phyloP scores from a whole-genome alignment of 2,888 invertebrate genomes.

The Cosmia trapezina region DNA sequence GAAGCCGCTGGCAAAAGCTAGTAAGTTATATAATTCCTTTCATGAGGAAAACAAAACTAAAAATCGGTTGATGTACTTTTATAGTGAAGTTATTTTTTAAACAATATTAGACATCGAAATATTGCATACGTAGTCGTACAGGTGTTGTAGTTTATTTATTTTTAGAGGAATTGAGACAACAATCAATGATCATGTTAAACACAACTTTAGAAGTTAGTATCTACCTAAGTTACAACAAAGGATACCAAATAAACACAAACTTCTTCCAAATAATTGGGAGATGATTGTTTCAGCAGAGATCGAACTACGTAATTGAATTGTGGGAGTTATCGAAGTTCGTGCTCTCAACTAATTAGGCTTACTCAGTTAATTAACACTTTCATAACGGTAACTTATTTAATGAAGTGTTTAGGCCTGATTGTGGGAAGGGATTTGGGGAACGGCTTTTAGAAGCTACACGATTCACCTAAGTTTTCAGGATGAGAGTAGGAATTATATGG shows the following conservation, averaged over 20 bases:
- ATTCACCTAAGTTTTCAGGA: no score
- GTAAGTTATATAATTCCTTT: no score
- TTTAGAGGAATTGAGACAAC: background rate
- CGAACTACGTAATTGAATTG: slow-evolving; percentile 49
- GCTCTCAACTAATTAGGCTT: slow-evolving; percentile 40
- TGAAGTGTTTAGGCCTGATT: slow-evolving; percentile 3
- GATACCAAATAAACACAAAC: slow-evolving; percentile 29
- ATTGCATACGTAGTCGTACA: no score
- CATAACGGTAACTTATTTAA: slow-evolving; percentile 38
- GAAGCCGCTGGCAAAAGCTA: no score
- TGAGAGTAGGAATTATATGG: no score
- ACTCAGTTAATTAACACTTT: slow-evolving; percentile 53
- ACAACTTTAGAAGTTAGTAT: background rate
- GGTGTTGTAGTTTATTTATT: no score
- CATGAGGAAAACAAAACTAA: no score
- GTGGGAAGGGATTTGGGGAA: background rate
- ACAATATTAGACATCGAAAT: no score
- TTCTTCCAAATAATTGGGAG: slow-evolving; percentile 34
- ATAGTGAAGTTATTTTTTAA: no score
- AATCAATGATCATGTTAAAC: background rate
- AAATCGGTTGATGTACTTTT: no score
- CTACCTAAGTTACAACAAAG: slow-evolving; percentile 7
- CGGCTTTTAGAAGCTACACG: background rate
- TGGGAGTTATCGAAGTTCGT: slow-evolving; percentile 45
- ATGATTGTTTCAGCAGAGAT: slow-evolving; percentile 47